A percentile compares a stretch with the other conserved stretches of the same genome.
phyloP scores from a whole-genome alignment of 1,140 invertebrate species.

The Drosophila ironensis region DNA sequence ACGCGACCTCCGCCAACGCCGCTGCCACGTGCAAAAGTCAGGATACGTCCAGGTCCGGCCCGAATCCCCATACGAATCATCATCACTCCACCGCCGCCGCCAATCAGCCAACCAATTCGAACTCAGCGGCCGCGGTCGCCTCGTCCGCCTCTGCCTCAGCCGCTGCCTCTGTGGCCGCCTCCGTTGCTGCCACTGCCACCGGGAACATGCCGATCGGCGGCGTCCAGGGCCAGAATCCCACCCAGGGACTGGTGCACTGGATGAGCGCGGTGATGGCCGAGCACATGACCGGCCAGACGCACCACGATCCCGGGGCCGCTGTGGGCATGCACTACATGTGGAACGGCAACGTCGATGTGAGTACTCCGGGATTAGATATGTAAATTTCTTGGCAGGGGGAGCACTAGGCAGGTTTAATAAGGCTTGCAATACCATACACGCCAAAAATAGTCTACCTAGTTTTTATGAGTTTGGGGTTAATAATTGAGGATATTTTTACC shows the following conservation, averaged over 20 bases:
- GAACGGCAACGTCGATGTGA: constrained; percentile 86
- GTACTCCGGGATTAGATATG: constrained; percentile 57
- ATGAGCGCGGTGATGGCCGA: constrained; percentile 91
- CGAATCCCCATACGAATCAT: neutral
- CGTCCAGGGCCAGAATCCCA: constrained; percentile 85
- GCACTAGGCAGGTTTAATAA: neutral
- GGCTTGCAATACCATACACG: neutral
- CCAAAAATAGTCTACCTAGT: no score
- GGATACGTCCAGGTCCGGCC: constrained; percentile 23
- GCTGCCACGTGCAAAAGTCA: constrained; percentile 64
- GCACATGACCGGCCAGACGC: constrained; percentile 87
- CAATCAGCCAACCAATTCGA: constrained; percentile 23
- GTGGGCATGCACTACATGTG: constrained; percentile 87
- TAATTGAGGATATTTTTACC: no score
- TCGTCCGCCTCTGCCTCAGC: constrained; percentile 54
- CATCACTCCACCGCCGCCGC: constrained; percentile 8
- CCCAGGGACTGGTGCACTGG: constrained; percentile 90
- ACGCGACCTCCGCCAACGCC: constrained; percentile 23
- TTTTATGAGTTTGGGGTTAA: no score
- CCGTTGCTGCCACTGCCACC: constrained; percentile 49
- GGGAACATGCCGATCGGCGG: constrained; percentile 81
- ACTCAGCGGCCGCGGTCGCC: constrained; percentile 38
- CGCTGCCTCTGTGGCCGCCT: constrained; percentile 34
- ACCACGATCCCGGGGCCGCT: constrained; percentile 85
- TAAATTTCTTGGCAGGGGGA: neutral